A percentile compares a stretch with the other conserved stretches of the same genome.
These are phyloP conservation scores for Ditula angustiorana DNA, from an alignment of 2,888 invertebrate genomes.

Conservation along the genomic window DNA sequence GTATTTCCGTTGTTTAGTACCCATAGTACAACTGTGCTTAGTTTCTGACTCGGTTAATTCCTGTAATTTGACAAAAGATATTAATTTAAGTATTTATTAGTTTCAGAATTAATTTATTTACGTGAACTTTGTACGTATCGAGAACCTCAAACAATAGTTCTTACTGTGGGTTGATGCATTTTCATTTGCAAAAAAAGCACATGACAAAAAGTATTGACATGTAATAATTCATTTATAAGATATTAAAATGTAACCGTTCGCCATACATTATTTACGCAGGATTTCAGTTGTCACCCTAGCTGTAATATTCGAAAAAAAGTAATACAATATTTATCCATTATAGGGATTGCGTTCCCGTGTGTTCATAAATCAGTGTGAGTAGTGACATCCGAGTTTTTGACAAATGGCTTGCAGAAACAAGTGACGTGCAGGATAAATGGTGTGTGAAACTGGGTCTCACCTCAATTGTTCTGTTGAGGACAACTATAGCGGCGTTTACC, in stretches of 20 bases:
- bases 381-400: conserved; percentile 81
- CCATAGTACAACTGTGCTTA: too few relatives aligned
- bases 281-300: conserved; percentile 53
- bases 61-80: too few relatives aligned
- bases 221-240: conserved; percentile 14
- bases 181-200: neutral
- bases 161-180: too few relatives aligned
- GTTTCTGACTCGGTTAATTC: too few relatives aligned
- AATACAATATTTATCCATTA: conserved; percentile 83
- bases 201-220: neutral
- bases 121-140: too few relatives aligned
- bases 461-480: conserved; percentile 41
- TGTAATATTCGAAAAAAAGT: conserved; percentile 58
- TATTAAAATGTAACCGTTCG: conserved; percentile 7
- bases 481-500: neutral
- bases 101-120: too few relatives aligned
- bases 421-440: conserved; percentile 76
- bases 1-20: too few relatives aligned
- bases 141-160: too few relatives aligned
- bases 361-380: conserved; percentile 75
- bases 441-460: conserved; percentile 68
- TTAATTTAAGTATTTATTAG: too few relatives aligned
- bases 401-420: conserved; percentile 76
- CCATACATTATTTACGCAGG: conserved; percentile 36
- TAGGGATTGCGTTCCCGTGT: conserved; percentile 73